These are phyloP conservation scores for Chaetorhynchus papuensis DNA, from an alignment of 2,113 vertebrate species.

Conservation along the genomic window DNA sequence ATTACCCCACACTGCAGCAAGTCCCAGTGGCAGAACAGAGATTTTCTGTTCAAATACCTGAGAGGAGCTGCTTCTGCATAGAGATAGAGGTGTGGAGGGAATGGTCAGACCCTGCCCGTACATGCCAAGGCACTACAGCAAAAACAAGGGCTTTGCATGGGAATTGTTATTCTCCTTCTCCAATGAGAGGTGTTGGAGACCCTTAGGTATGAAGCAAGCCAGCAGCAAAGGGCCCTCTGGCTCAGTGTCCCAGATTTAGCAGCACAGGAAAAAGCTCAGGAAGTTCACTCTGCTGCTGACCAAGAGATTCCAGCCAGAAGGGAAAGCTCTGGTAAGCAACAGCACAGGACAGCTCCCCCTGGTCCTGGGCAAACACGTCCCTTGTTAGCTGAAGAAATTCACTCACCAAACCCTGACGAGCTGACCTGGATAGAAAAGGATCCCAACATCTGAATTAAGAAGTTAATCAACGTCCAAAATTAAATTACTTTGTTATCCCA, in stretches of 20 bases:
- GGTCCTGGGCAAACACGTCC: background rate
- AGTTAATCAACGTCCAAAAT: conserved; percentile 31
- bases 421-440: conserved; percentile 49
- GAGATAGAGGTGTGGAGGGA: background rate
- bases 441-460: conserved; percentile 17
- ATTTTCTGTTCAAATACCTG: background rate
- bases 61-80: background rate
- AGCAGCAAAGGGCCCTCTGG: background rate
- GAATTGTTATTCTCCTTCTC: background rate
- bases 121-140: background rate
- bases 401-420: background rate
- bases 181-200: background rate
- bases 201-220: background rate
- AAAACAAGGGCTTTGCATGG: background rate
- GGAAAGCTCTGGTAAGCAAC: background rate
- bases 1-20: background rate
- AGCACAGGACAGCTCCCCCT: background rate
- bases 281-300: background rate
- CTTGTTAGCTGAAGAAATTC: conserved; percentile 14
- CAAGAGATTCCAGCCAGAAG: background rate
- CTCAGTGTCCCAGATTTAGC: background rate
- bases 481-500: conserved; percentile 53
- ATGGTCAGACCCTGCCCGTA: background rate
- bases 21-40: background rate
- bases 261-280: background rate